Evolutionary conservation across 2,888 invertebrate species (phyloP), one percentile per base, ranked within the genome.

Genomic region (Amiota minor): DNA sequence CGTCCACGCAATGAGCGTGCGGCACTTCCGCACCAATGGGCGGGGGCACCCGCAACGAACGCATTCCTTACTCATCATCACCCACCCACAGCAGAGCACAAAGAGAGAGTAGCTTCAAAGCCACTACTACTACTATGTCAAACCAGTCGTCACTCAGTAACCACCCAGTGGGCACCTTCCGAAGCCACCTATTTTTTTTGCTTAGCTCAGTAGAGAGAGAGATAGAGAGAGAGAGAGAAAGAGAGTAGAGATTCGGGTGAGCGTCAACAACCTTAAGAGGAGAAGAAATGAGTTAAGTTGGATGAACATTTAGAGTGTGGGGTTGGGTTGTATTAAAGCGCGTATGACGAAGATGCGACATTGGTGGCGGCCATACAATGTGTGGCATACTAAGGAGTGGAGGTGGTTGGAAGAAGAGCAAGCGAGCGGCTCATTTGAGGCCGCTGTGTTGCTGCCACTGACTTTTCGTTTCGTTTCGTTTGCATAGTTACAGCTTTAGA

Each of bases 391-490:
- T 47, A 1, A 12, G 2, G 18, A 70, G 68, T 47, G 49, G 71
- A 18, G 55, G 49, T 35, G 71, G 70, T 64, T 73, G 46, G 61
- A 49, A 35, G 49, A 50, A 53, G 47, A 18, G 62, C 55, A 65
- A 62, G 78, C 72, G 75, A 79, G 72, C 67, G 64, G 65, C 11
- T n/a, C 20, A 49, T 70, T 18, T 71, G 73, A 70, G 72, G 76
- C 77, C 76, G 45, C 61, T 78, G 78, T 71, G 74, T 71, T 56
- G 56, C 3, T 20, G 70, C 49, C 56, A 20, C 50, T 14, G 9
- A 78, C 79, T 80, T 79, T 80, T 81, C 81, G 78, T 78, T 82
- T 78, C 79, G 80, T 80, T 80, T 82, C 81, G 78, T 78, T 82
- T 62, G 75, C 73, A 71, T 73, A 72, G 72, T 56, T 72, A 62